A percentile compares a stretch with the other conserved stretches of the same genome.
Evolutionary conservation across 2,888 invertebrate species (phyloP).

Genomic region (Hyposoter didymator): DNA sequence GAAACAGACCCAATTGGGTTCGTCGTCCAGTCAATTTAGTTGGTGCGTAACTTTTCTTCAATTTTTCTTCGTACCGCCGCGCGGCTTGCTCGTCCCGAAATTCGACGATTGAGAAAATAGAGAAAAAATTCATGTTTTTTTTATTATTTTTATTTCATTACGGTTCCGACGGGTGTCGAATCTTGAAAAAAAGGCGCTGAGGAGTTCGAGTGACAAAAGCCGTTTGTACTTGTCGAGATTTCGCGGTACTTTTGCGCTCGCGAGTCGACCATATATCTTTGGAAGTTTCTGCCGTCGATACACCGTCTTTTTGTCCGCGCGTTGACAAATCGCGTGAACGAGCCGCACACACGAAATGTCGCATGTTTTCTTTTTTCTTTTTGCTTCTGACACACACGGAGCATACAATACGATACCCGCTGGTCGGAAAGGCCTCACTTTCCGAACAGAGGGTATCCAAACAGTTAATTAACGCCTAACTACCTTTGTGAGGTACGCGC

Average conservation of each 20-base stretch:
- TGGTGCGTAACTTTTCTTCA: not conserved
- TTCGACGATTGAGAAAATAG: not conserved
- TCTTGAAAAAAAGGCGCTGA: not conserved
- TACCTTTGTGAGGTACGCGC: not conserved
- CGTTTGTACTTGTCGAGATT: not conserved
- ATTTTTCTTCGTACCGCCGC: not conserved
- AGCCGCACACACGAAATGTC: not conserved
- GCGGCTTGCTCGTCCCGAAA: not conserved
- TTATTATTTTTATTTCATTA: not conserved
- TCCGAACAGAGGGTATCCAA: too few species aligned
- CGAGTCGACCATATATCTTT: not conserved
- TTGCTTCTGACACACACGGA: not conserved
- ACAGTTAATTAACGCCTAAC: not conserved
- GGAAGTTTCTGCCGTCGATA: not conserved
- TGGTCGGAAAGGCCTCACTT: not conserved
- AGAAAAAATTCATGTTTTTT: not conserved
- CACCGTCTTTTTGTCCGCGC: not conserved
- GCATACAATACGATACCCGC: not conserved
- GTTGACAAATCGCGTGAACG: not conserved
- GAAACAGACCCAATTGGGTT: slow-evolving; percentile 7
- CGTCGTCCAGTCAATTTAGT: not conserved
- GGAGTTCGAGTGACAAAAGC: not conserved
- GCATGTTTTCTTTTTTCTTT: too few species aligned
- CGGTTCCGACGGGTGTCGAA: not conserved
- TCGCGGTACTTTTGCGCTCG: not conserved